Percentiles rank a stretch among this genome's conserved stretches.
Evolutionary conservation across 2,797 vertebrate species (phyloP).

Genomic region (Rhinichthys osculus): DNA sequence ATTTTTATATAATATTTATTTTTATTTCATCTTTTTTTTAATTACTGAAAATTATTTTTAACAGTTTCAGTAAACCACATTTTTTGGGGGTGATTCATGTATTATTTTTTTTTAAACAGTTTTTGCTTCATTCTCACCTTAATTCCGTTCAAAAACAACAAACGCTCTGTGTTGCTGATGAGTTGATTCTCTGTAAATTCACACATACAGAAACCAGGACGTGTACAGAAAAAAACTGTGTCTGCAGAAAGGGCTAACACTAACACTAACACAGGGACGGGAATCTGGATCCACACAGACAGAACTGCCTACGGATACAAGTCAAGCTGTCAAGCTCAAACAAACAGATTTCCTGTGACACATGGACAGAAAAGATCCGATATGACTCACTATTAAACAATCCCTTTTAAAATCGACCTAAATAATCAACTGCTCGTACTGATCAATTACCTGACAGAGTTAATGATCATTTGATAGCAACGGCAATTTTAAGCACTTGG

Average conservation of each 20-base stretch:
- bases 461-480: neutral
- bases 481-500: neutral
- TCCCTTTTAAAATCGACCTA: neutral
- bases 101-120: too few species aligned
- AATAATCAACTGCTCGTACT: neutral
- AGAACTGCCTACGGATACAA: neutral
- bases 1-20: neutral
- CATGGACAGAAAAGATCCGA: neutral
- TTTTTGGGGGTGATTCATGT: neutral
- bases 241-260: conserved; percentile 4
- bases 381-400: conserved; percentile 6
- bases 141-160: neutral
- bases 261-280: neutral
- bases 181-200: neutral
- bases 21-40: neutral
- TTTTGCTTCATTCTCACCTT: neutral
- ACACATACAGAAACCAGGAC: conserved; percentile 46
- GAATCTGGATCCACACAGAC: conserved; percentile 1
- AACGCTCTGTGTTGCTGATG: neutral
- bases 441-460: neutral
- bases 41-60: neutral
- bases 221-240: conserved; percentile 45
- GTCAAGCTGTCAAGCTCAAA: conserved; percentile 12
- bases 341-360: conserved; percentile 8
- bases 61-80: neutral